These are phyloP conservation scores for Arion vulgaris DNA, from an alignment of 1,140 invertebrate genomes.

Conservation along the genomic window DNA sequence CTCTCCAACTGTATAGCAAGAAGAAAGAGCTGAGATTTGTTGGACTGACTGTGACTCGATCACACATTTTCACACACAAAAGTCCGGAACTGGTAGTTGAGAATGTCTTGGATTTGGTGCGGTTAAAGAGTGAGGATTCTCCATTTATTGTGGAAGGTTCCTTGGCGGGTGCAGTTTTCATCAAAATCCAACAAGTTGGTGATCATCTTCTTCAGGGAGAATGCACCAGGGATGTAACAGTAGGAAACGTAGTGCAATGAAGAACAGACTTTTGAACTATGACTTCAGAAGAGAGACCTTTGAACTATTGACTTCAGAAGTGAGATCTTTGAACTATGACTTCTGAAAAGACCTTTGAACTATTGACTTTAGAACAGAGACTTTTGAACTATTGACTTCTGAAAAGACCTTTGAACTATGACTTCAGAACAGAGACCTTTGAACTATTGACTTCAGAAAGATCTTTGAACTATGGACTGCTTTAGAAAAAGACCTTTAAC, in stretches of 20 bases:
- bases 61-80: constrained; percentile 49
- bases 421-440: too few species aligned
- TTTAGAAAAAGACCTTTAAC: too few species aligned
- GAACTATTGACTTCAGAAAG: too few species aligned
- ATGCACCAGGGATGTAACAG: neutral
- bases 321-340: too few species aligned
- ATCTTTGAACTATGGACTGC: too few species aligned
- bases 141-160: constrained; percentile 59
- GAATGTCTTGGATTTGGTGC: constrained; percentile 56
- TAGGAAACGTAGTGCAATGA: neutral
- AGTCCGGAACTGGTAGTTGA: constrained; percentile 49
- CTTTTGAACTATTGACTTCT: too few species aligned
- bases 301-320: too few species aligned
- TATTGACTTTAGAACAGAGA: too few species aligned
- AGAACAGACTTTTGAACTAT: neutral
- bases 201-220: constrained; percentile 43
- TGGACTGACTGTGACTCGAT: constrained; percentile 51
- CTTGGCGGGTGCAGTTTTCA: constrained; percentile 58
- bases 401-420: too few species aligned
- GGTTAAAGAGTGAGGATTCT: constrained; percentile 58
- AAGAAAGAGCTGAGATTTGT: constrained; percentile 59
- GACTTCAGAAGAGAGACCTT: too few species aligned
- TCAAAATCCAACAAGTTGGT: constrained; percentile 60
- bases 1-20: constrained; percentile 60
- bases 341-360: too few species aligned